phyloP scores from a whole-genome alignment of 2,113 vertebrate genomes.

The Holacanthus passer region DNA sequence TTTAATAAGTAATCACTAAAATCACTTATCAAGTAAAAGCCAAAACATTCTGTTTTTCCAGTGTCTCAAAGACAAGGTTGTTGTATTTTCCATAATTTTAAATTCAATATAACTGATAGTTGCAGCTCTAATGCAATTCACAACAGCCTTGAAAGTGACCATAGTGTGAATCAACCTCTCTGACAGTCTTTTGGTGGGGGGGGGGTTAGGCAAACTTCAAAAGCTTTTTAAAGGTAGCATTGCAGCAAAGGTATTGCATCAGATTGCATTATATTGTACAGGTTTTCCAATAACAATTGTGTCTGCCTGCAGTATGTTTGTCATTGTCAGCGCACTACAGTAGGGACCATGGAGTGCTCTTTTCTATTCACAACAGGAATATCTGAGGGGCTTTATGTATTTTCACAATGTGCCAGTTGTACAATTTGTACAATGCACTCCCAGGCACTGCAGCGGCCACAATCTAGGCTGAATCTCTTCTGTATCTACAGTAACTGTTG shows the following conservation, averaged over 20 bases:
- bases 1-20: background rate
- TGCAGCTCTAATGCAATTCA: background rate
- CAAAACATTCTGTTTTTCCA: background rate
- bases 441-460: background rate
- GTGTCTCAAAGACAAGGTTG: background rate
- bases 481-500: background rate
- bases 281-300: conserved; percentile 8
- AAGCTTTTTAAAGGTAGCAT: conserved; percentile 18
- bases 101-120: background rate
- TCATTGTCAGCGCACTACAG: background rate
- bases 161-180: background rate
- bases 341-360: background rate
- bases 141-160: background rate
- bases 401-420: background rate
- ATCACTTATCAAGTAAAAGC: background rate
- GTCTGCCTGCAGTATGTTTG: background rate
- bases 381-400: background rate
- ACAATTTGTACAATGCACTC: background rate
- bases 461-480: background rate
- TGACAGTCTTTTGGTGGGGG: background rate
- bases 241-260: conserved; percentile 25
- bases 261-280: conserved; percentile 8
- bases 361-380: background rate
- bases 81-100: background rate
- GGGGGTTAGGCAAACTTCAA: conserved; percentile 1